Conservation (phyloP, 2,797 vertebrate species). For the Alfaro cultratus region DNA sequence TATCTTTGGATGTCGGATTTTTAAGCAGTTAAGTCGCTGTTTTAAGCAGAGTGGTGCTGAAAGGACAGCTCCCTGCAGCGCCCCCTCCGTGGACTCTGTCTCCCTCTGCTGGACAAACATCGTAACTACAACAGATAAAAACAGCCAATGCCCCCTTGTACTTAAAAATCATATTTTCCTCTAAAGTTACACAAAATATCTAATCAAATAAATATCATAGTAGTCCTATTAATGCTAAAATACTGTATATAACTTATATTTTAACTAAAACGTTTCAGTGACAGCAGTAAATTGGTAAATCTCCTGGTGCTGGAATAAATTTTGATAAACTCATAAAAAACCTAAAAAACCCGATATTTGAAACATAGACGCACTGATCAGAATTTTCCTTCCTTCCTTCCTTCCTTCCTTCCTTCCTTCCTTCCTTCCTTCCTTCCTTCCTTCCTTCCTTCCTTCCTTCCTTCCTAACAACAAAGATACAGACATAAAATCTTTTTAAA, state of each 20-base stretch:
- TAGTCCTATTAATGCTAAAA: background rate
- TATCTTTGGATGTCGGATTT: background rate
- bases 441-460: background rate
- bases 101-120: conserved; percentile 50
- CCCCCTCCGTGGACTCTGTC: conserved; percentile 58
- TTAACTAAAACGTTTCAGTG: background rate
- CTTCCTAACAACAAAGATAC: too few species aligned
- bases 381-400: background rate
- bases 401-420: background rate
- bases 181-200: background rate
- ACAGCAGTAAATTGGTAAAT: too few species aligned
- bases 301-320: background rate
- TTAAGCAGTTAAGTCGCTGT: conserved; percentile 12
- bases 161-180: background rate
- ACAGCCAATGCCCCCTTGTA: background rate
- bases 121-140: conserved; percentile 29
- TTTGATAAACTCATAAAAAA: too few species aligned
- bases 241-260: background rate
- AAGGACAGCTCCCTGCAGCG: conserved; percentile 80
- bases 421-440: background rate
- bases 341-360: background rate
- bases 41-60: conserved; percentile 73
- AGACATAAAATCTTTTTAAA: too few species aligned
- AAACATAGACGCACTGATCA: background rate
- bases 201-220: background rate